Percentiles rank a stretch among this genome's conserved stretches.
phyloP scores from a whole-genome alignment of 1,140 invertebrate species.

The Tetragonula clypearis region DNA sequence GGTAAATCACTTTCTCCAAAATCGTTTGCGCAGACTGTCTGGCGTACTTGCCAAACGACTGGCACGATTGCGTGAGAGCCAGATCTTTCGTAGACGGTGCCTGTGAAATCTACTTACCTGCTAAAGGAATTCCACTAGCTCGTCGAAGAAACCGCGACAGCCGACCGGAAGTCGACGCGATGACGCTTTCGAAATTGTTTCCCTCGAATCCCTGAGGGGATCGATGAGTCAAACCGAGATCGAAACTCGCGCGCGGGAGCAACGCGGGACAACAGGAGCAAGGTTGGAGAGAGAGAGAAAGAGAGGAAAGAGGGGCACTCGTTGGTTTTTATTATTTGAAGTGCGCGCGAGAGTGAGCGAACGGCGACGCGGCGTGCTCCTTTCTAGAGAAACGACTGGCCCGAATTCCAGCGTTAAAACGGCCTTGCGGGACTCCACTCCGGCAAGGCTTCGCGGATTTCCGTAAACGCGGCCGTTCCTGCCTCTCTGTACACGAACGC shows the following conservation, averaged over 20 bases:
- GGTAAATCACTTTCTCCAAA: no score
- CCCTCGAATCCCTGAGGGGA: no score
- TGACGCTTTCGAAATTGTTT: conserved; percentile 10
- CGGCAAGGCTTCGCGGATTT: conserved; percentile 63
- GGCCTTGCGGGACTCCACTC: conserved; percentile 69
- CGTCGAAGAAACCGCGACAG: not conserved
- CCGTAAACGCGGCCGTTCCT: conserved; percentile 49
- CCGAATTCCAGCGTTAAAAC: conserved; percentile 69
- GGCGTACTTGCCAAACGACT: no score
- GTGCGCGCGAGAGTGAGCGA: conserved; percentile 45
- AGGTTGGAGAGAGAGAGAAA: no score
- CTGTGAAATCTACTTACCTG: no score
- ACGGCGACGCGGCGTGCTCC: conserved; percentile 67
- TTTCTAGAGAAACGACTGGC: conserved; percentile 72
- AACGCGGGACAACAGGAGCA: not conserved
- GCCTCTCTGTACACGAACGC: not conserved
- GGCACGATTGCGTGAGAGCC: no score
- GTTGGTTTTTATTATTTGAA: conserved; percentile 35
- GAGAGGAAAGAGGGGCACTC: not conserved
- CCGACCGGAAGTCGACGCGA: not conserved
- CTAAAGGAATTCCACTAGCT: no score
- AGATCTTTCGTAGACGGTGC: no score
- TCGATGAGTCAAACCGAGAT: not conserved
- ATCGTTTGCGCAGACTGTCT: no score
- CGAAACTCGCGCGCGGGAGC: conserved; percentile 40